These are phyloP conservation scores for Cheilosia pagana DNA, from an alignment of 2,888 invertebrate species.

Conservation along the genomic window DNA sequence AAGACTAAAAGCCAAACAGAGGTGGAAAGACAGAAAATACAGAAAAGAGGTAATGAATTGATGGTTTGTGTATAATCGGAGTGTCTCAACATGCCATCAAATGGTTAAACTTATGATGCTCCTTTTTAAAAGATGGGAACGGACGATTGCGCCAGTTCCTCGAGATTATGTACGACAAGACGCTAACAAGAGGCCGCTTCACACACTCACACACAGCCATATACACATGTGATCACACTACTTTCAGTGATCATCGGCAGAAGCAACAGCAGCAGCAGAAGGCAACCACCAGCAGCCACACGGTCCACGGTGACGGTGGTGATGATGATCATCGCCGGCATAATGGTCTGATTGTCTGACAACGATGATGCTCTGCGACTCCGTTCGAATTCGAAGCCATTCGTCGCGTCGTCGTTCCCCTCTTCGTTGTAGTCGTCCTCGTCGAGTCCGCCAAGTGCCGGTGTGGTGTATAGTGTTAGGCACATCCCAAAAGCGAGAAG, in stretches of 20 bases:
- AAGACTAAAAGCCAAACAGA: constrained; percentile 58
- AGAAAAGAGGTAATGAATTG: constrained; percentile 75
- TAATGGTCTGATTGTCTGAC: constrained; percentile 74
- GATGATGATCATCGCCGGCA: constrained; percentile 71
- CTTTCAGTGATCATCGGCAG: constrained; percentile 1
- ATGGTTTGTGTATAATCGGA: constrained; percentile 75
- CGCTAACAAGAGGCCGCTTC: constrained; percentile 73
- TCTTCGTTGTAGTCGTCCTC: constrained; percentile 47
- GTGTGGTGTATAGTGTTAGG: constrained; percentile 71
- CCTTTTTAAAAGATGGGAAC: constrained; percentile 75
- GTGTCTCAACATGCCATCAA: constrained; percentile 75
- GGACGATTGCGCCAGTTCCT: constrained; percentile 71
- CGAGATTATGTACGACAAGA: constrained; percentile 75
- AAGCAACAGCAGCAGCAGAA: constrained; percentile 21
- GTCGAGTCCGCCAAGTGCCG: constrained; percentile 62
- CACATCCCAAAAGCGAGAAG: constrained; percentile 76
- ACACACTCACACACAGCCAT: constrained; percentile 30
- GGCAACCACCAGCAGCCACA: constrained; percentile 43
- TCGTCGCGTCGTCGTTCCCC: constrained; percentile 76
- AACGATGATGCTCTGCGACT: constrained; percentile 54
- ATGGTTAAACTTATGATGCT: constrained; percentile 75
- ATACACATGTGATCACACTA: constrained; percentile 1
- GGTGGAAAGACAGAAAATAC: constrained; percentile 66
- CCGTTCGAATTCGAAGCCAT: constrained; percentile 26
- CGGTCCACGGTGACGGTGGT: constrained; percentile 46